Evolutionary conservation across 2,113 vertebrate genomes (phyloP).

Genomic region (Rhinoderma darwinii): DNA sequence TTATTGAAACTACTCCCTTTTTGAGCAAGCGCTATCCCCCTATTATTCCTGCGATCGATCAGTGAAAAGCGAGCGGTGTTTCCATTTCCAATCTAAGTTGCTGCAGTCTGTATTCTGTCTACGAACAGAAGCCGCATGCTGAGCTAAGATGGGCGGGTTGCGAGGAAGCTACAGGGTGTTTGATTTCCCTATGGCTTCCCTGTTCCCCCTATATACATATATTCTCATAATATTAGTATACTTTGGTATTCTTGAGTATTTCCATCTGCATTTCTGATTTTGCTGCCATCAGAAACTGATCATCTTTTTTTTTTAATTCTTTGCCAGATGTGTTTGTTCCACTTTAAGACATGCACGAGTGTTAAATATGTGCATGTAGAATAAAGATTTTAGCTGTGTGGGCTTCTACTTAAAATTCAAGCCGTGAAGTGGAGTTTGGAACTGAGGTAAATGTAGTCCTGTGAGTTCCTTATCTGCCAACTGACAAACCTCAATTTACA

Average conservation of each 20-base stretch:
- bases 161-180: neutral
- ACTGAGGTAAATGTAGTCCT: constrained; percentile 40
- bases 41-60: too few relatives aligned
- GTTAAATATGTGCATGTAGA: constrained; percentile 22
- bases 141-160: neutral
- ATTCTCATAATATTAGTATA: neutral
- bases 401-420: constrained; percentile 46
- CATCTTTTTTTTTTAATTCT: neutral
- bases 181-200: neutral
- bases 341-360: neutral
- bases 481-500: constrained; percentile 52
- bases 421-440: constrained; percentile 36
- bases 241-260: too few relatives aligned
- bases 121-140: neutral
- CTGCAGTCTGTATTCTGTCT: neutral
- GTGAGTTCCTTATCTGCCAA: constrained; percentile 50
- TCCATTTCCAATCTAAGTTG: neutral
- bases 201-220: neutral
- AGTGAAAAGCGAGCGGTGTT: neutral
- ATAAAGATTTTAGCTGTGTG: constrained; percentile 33
- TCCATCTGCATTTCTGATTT: neutral
- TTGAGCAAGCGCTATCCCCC: too few relatives aligned
- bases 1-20: too few relatives aligned
- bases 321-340: neutral
- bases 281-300: neutral